A percentile compares a stretch with the other conserved stretches of the same genome.
Evolutionary conservation across 1,140 invertebrate genomes (phyloP).

Genomic region (Sitophilus oryzae): DNA sequence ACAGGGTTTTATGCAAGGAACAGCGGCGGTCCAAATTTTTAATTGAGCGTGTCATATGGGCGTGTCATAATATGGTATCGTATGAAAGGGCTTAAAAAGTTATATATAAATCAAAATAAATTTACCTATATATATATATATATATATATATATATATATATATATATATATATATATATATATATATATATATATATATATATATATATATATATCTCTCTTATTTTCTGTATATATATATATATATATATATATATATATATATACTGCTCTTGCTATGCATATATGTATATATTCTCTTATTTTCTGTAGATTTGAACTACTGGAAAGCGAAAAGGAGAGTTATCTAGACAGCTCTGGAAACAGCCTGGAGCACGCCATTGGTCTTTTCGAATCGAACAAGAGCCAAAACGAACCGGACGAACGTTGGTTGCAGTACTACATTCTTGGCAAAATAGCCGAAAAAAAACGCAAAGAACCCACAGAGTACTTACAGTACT

Average conservation of each 20-base stretch:
- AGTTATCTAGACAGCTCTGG: slow-evolving; percentile 69
- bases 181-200: no score
- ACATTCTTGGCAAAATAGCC: slow-evolving; percentile 87
- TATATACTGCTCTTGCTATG: not conserved
- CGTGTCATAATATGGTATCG: no score
- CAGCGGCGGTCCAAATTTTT: no score
- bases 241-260: not conserved
- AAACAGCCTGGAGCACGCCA: slow-evolving; percentile 70
- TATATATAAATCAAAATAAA: no score
- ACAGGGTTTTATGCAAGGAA: no score
- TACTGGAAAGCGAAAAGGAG: slow-evolving; percentile 68
- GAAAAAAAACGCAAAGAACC: slow-evolving; percentile 74
- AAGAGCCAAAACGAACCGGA: slow-evolving; percentile 51
- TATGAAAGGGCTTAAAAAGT: no score
- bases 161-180: no score
- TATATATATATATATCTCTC: no score
- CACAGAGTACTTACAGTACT: slow-evolving; percentile 70
- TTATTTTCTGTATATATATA: no score
- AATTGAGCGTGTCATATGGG: no score
- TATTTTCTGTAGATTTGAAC: slow-evolving; percentile 52
- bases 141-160: no score
- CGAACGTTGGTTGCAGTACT: slow-evolving; percentile 84
- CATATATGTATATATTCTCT: slow-evolving; percentile 3
- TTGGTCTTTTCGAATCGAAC: slow-evolving; percentile 51
- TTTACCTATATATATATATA: no score